Percentiles rank a stretch among this genome's conserved stretches.
These are phyloP conservation scores for Drosophila murphyi DNA, from an alignment of 1,140 invertebrate species.

Conservation along the genomic window DNA sequence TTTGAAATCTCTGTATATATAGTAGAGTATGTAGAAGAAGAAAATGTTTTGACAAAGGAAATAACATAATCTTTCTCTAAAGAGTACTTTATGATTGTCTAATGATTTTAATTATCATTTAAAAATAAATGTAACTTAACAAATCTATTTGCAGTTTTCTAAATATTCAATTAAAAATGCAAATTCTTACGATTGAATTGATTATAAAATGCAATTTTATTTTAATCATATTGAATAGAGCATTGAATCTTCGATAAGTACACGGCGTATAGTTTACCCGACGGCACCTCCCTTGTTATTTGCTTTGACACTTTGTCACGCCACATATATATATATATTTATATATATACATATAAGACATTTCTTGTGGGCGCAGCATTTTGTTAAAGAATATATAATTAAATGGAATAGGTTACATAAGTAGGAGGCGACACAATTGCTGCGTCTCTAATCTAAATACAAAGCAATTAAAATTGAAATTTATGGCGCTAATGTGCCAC, in stretches of 20 bases:
- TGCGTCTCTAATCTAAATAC: slow-evolving; percentile 60
- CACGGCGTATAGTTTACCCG: too few relatives aligned
- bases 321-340: neutral
- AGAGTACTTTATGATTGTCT: too few relatives aligned
- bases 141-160: too few relatives aligned
- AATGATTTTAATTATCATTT: too few relatives aligned
- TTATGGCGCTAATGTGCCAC: slow-evolving; percentile 69
- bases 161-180: too few relatives aligned
- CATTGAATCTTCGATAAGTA: neutral
- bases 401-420: slow-evolving; percentile 50
- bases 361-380: slow-evolving; percentile 17
- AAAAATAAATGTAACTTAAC: too few relatives aligned
- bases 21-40: too few relatives aligned
- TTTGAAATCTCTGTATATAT: too few relatives aligned
- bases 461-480: slow-evolving; percentile 73
- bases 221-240: neutral
- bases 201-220: too few relatives aligned
- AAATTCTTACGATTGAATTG: too few relatives aligned
- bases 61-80: too few relatives aligned
- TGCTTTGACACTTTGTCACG: slow-evolving; percentile 46
- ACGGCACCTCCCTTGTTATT: slow-evolving; percentile 12
- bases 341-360: slow-evolving; percentile 3
- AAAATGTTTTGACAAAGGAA: too few relatives aligned
- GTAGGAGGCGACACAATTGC: slow-evolving; percentile 52
- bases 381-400: slow-evolving; percentile 8